Conservation (phyloP, 2,797 vertebrate genomes). For the Etheostoma nigrum region DNA sequence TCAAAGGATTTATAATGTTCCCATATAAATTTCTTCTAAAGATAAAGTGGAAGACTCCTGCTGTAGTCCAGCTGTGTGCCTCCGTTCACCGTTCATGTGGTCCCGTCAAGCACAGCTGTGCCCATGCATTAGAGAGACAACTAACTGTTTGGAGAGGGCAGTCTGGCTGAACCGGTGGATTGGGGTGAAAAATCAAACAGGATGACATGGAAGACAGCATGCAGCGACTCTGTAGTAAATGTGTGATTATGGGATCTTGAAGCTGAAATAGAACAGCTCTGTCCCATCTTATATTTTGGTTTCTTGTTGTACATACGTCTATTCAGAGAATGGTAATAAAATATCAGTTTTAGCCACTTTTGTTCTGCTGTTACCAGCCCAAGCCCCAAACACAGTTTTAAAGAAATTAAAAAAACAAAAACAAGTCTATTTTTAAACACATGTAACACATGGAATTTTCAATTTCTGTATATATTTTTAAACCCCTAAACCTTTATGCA, state of each 20-base stretch:
- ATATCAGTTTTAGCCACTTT: neutral
- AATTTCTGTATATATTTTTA: too few relatives aligned
- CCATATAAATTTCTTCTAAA: slow-evolving; percentile 14
- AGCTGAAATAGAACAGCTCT: slow-evolving; percentile 48
- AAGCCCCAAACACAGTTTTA: too few relatives aligned
- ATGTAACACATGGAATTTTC: too few relatives aligned
- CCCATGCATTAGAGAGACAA: slow-evolving; percentile 67
- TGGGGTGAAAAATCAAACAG: slow-evolving; percentile 38
- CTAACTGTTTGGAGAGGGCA: slow-evolving; percentile 55
- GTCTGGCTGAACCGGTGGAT: slow-evolving; percentile 36
- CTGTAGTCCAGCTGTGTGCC: slow-evolving; percentile 52
- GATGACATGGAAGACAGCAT: slow-evolving; percentile 48
- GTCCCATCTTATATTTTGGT: slow-evolving; percentile 28
- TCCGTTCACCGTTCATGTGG: slow-evolving; percentile 43
- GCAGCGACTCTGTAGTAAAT: slow-evolving; percentile 24
- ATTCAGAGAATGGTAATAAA: neutral
- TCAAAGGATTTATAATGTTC: slow-evolving; percentile 28
- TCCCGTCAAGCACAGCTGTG: slow-evolving; percentile 46
- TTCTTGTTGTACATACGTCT: neutral
- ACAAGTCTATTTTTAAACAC: too few relatives aligned
- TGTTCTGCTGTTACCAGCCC: neutral
- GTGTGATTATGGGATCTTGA: slow-evolving; percentile 41
- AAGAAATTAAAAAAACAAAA: too few relatives aligned
- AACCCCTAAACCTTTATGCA: too few relatives aligned
- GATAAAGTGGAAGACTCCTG: slow-evolving; percentile 29